Base-by-base conservation (phyloP, 2,888 invertebrate genomes). In the Sipha maydis region DNA sequence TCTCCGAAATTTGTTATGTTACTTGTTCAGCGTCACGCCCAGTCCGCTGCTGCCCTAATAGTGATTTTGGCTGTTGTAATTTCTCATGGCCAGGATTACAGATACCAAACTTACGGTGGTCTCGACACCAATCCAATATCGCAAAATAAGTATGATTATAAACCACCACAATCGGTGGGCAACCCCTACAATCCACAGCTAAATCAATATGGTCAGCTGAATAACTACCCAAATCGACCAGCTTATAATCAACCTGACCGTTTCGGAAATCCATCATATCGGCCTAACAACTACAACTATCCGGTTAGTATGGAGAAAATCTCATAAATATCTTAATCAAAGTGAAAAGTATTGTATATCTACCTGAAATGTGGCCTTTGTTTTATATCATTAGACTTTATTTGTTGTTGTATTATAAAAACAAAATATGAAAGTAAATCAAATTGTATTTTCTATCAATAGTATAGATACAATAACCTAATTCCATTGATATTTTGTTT, bases 201-300 rank as follows among this genome's bases (percentile, higher is more conserved):
- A 17, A 82, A 88, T n/a, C 88, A 88, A 34, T 88, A 88, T 5
- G 88, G 88, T 41, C 88, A 82, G 73, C 88, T 82, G 67, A 88
- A 82, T 19, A 67, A 67, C 31, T 88, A 82, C 19, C 80, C 25
- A 7, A 88, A 88, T 75, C 67, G 82, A 11, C 76, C 61, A 0
- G 38, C n/a, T 1, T 88, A 82, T 48, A 82, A 82, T 34, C 77
- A 85, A 28, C 80, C 69, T 0, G 85, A 77, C 19, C 85, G 75
- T 25, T 61, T 80, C 0, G 88, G 88, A 11, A 82, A 71, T 34
- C 88, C 61, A 0, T 41, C 73, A 1, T 88, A 88, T 67, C 80
- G 88, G n/a, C 82, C 88, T 21, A 88, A 82, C 11, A n/a, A 54
- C 21, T 41, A 56, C 38, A 61, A 78, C 19, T 75, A 38, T 38